A percentile compares a stretch with the other conserved stretches of the same genome.
Evolutionary conservation across 2,888 invertebrate species (phyloP).

Genomic region (Torymus tubicola): DNA sequence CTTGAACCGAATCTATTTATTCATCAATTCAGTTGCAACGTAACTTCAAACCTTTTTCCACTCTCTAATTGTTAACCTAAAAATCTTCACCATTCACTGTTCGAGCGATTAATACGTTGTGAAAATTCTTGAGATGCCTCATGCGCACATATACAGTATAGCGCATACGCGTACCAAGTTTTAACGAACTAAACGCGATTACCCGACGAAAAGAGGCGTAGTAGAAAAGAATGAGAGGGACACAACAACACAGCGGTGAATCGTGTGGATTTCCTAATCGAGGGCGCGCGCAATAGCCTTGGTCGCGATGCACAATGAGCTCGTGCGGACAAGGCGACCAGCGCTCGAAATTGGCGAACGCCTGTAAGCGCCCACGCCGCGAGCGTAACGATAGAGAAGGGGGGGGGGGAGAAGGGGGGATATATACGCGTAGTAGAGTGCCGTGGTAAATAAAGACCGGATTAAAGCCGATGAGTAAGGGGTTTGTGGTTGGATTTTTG

Average conservation of each 20-base stretch:
- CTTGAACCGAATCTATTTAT: no score
- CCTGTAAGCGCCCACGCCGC: constrained; percentile 14
- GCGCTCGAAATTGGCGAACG: not conserved
- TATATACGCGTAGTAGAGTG: no score
- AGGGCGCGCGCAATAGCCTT: constrained; percentile 32
- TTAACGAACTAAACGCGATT: not conserved
- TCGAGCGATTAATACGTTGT: no score
- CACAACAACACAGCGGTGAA: not conserved
- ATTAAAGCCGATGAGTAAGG: constrained; percentile 21
- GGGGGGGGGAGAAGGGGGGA: no score
- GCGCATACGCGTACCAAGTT: no score
- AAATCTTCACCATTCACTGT: no score
- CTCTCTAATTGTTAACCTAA: no score
- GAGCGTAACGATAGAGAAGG: not conserved
- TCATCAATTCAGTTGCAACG: no score
- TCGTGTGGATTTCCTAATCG: constrained; percentile 21
- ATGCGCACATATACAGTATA: no score
- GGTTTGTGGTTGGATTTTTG: not conserved
- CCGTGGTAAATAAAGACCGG: no score
- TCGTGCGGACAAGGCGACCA: not conserved
- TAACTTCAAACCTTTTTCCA: no score
- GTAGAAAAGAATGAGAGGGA: not conserved
- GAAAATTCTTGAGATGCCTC: no score
- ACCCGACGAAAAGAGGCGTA: not conserved
- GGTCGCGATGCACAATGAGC: constrained; percentile 31